A percentile compares a stretch with the other conserved stretches of the same genome.
These are phyloP conservation scores for Erebia palarica DNA, from an alignment of 2,888 invertebrate genomes.

Conservation along the genomic window DNA sequence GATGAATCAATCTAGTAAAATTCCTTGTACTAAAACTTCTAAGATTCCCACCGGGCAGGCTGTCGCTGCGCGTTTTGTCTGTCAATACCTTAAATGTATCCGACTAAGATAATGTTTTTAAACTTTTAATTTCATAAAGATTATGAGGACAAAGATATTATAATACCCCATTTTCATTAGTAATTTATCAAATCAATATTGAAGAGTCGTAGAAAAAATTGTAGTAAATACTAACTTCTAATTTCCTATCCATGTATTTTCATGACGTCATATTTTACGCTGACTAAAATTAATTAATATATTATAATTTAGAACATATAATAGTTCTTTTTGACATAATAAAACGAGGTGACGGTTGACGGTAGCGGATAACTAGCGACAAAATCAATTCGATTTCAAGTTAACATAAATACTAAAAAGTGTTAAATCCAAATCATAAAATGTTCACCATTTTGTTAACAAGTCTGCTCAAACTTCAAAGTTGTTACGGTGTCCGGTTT, in stretches of 20 bases:
- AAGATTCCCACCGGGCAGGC: not conserved
- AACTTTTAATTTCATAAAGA: slow-evolving; percentile 8
- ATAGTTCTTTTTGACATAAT: too few species aligned
- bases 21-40: not conserved
- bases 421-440: not conserved
- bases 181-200: not conserved
- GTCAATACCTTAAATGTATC: not conserved
- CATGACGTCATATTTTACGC: too few species aligned
- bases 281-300: too few species aligned
- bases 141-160: not conserved
- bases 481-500: not conserved
- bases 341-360: not conserved
- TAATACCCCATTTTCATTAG: not conserved
- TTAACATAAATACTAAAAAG: not conserved
- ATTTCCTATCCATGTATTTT: not conserved
- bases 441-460: slow-evolving; percentile 6
- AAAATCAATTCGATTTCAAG: not conserved
- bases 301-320: too few species aligned
- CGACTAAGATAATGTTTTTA: not conserved
- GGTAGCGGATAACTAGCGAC: not conserved
- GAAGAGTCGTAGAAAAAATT: not conserved
- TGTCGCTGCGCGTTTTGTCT: not conserved
- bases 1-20: too few species aligned
- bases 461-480: not conserved
- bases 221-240: not conserved